Evolutionary conservation across 2,888 invertebrate species (phyloP), one percentile per base, ranked within the genome.

Genomic region (Mythimna pallens): DNA sequence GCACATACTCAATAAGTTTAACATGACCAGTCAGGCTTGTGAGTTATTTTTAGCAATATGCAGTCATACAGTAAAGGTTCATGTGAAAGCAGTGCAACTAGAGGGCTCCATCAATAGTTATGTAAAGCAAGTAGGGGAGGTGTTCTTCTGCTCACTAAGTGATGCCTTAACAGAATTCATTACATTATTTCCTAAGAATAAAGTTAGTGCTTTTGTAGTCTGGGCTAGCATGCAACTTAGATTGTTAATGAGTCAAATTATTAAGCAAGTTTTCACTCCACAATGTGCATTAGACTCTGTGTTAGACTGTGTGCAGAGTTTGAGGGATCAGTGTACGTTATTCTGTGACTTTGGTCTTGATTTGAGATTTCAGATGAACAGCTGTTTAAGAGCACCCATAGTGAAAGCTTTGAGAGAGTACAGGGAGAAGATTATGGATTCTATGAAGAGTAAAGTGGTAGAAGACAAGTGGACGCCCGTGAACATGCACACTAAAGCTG

Each of bases 171-270:
- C 94, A 80, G 96, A 96, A 89, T 96, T 96, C 87, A 95, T 91
- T 78, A 97, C 97, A 84, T 98, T 99, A 58, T 99, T 99, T 93
- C 98, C 98, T 64, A 97, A 98, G 86, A 98, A 96, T 90, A 96
- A 96, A 92, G 89, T 96, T 81, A 96, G 96, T 85, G 96, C 96
- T 70, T 98, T 99, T 84, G 97, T 99, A 79, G 98, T 99, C 8
- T 99, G 99, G 99, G 98, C 98, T 82, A 98, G 98, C 89, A 97
- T 97, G 82, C 98, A 99, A 94, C 95, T 98, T 73, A 97, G 98
- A 87, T 97, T 98, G 87, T 97, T 99, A 89, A 98, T 98, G 86
- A 97, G 97, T 84, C 98, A 98, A 94, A 97, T 98, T 86, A 97
- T 98, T 67, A 98, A 98, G 89, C 98, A 99, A 93, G 98, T 99